Evolutionary conservation across 2,797 vertebrate genomes (phyloP).

Genomic region (Clarias platycephalus): DNA sequence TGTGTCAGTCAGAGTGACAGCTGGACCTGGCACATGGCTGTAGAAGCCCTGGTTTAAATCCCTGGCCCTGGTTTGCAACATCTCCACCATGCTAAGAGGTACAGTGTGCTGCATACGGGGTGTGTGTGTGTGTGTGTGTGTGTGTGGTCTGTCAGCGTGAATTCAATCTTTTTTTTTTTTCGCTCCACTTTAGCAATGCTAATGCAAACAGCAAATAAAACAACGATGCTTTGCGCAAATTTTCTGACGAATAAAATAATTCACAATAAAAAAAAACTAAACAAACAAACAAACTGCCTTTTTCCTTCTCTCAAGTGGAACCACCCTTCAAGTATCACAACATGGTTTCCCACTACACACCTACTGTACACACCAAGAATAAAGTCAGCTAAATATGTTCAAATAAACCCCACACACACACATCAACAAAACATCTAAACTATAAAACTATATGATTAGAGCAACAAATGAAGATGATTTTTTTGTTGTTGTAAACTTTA

Average conservation of each 20-base stretch:
- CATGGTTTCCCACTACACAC: not conserved
- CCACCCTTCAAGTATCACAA: not conserved
- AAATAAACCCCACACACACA: not conserved
- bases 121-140: constrained; percentile 15
- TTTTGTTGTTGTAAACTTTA: constrained; percentile 6
- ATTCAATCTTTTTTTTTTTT: constrained; percentile 15
- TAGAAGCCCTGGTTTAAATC: constrained; percentile 40
- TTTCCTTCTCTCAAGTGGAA: not conserved
- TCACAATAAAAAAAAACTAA: not conserved
- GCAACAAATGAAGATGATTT: constrained; percentile 18
- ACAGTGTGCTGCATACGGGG: constrained; percentile 18
- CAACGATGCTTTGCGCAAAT: not conserved
- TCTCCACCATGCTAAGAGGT: constrained; percentile 37
- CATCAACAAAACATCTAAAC: not conserved
- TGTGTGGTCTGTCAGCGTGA: constrained; percentile 1
- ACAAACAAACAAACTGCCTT: not conserved
- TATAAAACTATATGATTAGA: not conserved
- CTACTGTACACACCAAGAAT: not conserved
- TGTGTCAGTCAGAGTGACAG: constrained; percentile 47
- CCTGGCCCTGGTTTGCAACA: constrained; percentile 42
- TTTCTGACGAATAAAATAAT: not conserved
- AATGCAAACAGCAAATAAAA: not conserved
- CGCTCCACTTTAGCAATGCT: not conserved
- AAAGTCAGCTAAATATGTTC: not conserved
- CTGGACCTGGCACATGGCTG: constrained; percentile 50